A percentile compares a stretch with the other conserved stretches of the same genome.
These are phyloP conservation scores for Megaleporinus macrocephalus DNA, from an alignment of 2,113 vertebrate genomes.

Conservation along the genomic window DNA sequence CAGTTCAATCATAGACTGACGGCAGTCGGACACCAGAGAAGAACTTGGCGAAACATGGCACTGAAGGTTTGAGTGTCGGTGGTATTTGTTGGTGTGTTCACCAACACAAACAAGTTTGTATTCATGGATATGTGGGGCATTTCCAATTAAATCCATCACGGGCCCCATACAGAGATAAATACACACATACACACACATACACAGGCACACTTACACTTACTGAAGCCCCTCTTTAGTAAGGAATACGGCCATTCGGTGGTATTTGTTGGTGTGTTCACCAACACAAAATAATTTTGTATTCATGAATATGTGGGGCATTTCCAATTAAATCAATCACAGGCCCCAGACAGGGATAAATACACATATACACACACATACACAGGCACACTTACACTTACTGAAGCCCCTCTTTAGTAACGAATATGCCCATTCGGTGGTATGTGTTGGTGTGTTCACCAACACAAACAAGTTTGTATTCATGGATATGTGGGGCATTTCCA, in stretches of 20 bases:
- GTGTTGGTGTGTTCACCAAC: background rate
- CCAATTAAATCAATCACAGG: too few species aligned
- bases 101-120: background rate
- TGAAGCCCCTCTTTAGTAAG: constrained; percentile 60
- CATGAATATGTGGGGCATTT: too few species aligned
- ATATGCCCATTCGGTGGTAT: too few species aligned
- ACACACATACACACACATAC: background rate
- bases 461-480: background rate
- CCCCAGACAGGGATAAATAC: background rate
- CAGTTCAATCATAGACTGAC: too few species aligned
- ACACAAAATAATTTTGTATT: constrained; percentile 58
- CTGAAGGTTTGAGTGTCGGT: too few species aligned
- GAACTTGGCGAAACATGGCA: too few species aligned
- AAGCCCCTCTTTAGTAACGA: background rate
- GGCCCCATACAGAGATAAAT: background rate
- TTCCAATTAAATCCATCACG: constrained; percentile 15
- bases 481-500: background rate
- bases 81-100: background rate
- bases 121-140: background rate
- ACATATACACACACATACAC: constrained; percentile 11
- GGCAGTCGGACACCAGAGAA: too few species aligned
- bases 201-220: constrained; percentile 21
- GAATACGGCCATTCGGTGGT: constrained; percentile 94
- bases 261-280: constrained; percentile 92
- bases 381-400: background rate